A percentile compares a stretch with the other conserved stretches of the same genome.
Evolutionary conservation across 1,140 invertebrate genomes (phyloP).

Genomic region (Habropoda laboriosa): DNA sequence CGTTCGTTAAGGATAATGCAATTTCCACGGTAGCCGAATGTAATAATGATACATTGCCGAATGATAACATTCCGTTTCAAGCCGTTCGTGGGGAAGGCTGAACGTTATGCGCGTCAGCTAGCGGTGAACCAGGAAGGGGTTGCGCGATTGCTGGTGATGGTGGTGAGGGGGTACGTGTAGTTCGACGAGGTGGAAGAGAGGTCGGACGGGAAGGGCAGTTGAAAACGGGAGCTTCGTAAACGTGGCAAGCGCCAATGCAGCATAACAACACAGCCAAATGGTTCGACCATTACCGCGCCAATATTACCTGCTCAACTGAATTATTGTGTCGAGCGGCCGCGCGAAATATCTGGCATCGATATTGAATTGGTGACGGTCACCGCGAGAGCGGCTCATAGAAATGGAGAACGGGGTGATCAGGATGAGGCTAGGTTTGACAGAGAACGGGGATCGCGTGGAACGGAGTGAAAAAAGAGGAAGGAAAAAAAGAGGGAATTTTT

Average conservation of each 20-base stretch:
- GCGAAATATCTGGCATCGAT: constrained; percentile 79
- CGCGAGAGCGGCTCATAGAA: constrained; percentile 13
- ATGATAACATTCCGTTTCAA: constrained; percentile 77
- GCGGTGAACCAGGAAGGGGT: constrained; percentile 25
- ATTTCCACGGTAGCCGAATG: constrained; percentile 66
- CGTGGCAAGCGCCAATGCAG: constrained; percentile 75
- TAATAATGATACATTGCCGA: constrained; percentile 75
- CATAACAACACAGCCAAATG: constrained; percentile 77
- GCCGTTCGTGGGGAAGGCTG: constrained; percentile 35
- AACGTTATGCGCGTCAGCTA: constrained; percentile 19
- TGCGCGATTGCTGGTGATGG: constrained; percentile 5
- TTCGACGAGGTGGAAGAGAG: constrained; percentile 49
- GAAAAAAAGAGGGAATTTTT: constrained; percentile 54
- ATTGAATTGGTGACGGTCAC: constrained; percentile 72
- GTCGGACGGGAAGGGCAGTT: constrained; percentile 43
- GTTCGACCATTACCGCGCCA: constrained; percentile 74
- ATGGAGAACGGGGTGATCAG: constrained; percentile 24
- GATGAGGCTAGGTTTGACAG: constrained; percentile 41
- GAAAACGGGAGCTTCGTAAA: constrained; percentile 69
- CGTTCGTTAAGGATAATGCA: constrained; percentile 73
- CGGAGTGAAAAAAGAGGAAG: neutral
- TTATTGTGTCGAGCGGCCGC: constrained; percentile 76
- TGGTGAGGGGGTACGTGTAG: constrained; percentile 1
- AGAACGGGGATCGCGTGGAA: neutral
- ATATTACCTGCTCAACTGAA: constrained; percentile 80